Evolutionary conservation across 2,113 vertebrate species (phyloP).

Genomic region (Neolamprologus sp.): DNA sequence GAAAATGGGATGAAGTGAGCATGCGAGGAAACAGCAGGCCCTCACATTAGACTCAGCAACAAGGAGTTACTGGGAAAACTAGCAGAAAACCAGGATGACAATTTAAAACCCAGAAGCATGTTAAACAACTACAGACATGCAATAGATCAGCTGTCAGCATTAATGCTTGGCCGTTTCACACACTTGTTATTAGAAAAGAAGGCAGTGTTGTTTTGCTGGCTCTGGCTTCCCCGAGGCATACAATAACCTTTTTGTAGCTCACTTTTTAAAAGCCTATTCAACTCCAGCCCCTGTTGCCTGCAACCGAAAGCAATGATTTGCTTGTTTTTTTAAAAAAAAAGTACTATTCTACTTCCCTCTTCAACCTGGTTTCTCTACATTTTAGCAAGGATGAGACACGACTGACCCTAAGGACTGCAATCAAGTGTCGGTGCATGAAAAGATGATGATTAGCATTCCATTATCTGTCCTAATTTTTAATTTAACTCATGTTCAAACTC

Average conservation of each 20-base stretch:
- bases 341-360: not conserved
- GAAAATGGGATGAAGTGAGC: not conserved
- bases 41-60: not conserved
- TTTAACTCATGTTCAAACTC: not conserved
- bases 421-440: not conserved
- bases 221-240: not conserved
- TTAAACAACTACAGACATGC: conserved; percentile 44
- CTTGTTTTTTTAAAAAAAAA: not conserved
- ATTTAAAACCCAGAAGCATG: conserved; percentile 29
- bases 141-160: conserved; percentile 11
- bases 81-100: not conserved
- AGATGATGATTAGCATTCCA: not conserved
- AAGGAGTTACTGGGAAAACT: not conserved
- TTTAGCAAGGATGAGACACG: not conserved
- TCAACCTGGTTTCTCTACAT: not conserved
- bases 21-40: conserved; percentile 7
- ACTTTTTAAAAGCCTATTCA: conserved; percentile 21
- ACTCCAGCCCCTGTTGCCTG: not conserved
- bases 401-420: not conserved
- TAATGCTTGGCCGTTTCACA: not conserved
- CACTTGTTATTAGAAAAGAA: not conserved
- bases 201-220: not conserved
- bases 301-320: not conserved
- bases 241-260: conserved; percentile 36
- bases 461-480: not conserved